Evolutionary conservation across 2,888 invertebrate genomes (phyloP).

Genomic region (Nomada ferruginata): DNA sequence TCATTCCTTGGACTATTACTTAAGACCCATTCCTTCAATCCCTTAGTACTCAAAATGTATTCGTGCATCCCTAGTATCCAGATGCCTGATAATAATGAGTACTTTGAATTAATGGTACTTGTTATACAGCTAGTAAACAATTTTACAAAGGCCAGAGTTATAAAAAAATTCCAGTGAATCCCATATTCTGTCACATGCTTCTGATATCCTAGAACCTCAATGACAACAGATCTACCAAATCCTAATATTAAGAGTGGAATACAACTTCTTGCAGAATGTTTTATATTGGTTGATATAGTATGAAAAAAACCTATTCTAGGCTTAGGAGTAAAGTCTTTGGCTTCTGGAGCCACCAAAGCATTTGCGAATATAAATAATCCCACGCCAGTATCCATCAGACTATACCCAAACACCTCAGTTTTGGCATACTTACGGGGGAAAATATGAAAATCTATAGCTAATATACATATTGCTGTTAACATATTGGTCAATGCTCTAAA

Average conservation of each 20-base stretch:
- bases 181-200: conserved; percentile 97
- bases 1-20: conserved; percentile 85
- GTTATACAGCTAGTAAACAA: conserved; percentile 88
- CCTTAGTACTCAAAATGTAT: conserved; percentile 85
- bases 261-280: conserved; percentile 79
- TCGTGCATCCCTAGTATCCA: conserved; percentile 88
- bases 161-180: conserved; percentile 99
- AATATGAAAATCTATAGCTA: conserved; percentile 96
- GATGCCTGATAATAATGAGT: conserved; percentile 86
- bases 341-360: conserved; percentile 89
- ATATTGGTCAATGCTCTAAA: conserved; percentile 90
- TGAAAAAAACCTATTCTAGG: conserved; percentile 51
- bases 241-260: conserved; percentile 87
- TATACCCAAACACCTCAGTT: conserved; percentile 93
- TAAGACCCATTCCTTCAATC: conserved; percentile 90
- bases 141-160: conserved; percentile 94
- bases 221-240: conserved; percentile 86
- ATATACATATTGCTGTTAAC: conserved; percentile 91
- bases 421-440: conserved; percentile 95
- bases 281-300: conserved; percentile 71
- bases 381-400: conserved; percentile 98
- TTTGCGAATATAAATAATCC: conserved; percentile 94
- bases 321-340: conserved; percentile 75
- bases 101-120: conserved; percentile 85
- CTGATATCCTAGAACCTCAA: conserved; percentile 91